Evolutionary conservation across 2,113 vertebrate genomes (phyloP).

Genomic region (Typhlomys cinereus): DNA sequence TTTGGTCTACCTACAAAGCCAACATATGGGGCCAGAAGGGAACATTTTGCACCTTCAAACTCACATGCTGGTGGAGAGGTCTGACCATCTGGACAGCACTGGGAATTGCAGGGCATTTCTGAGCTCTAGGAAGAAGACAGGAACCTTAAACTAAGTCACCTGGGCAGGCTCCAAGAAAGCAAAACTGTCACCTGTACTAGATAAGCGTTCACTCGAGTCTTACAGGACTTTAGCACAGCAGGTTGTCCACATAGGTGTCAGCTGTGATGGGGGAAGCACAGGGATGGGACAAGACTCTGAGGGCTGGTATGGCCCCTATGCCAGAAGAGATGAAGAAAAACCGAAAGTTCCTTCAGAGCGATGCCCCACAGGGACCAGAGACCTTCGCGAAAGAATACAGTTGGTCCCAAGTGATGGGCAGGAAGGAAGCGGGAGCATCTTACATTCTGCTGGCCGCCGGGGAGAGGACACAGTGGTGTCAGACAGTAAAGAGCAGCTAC

Average conservation of each 20-base stretch:
- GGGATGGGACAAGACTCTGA: rapidly evolving
- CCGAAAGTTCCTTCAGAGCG: neutral
- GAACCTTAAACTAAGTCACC: neutral
- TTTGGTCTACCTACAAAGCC: neutral
- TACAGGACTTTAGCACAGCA: neutral
- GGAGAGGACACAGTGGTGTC: neutral
- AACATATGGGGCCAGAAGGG: neutral
- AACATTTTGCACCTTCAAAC: neutral
- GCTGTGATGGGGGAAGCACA: no score
- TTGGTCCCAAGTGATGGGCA: no score
- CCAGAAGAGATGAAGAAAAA: neutral
- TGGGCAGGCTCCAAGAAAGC: neutral
- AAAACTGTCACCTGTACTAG: neutral
- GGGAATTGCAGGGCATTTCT: neutral
- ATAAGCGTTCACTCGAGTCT: neutral
- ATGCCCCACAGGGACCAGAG: neutral
- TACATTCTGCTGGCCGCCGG: neutral
- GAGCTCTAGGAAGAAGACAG: neutral
- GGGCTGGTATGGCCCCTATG: neutral
- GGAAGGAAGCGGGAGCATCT: neutral
- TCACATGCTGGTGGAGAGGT: neutral
- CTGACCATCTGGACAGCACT: neutral
- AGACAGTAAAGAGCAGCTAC: neutral
- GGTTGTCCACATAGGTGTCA: neutral
- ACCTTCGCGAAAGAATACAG: neutral